Base-by-base conservation (phyloP, 2,888 invertebrate genomes). In the Hedya salicella region DNA sequence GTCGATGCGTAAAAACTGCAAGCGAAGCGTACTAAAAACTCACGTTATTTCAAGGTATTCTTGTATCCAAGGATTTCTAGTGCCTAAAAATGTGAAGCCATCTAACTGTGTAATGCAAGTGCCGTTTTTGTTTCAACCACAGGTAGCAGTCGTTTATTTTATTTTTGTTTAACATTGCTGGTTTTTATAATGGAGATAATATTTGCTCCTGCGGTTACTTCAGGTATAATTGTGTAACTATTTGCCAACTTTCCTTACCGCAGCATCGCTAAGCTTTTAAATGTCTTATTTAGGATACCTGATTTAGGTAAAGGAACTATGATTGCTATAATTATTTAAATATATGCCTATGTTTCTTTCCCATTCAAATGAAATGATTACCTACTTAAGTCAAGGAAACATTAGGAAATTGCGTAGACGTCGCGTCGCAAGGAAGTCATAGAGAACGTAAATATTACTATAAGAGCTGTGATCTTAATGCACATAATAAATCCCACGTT, bases 161-260 rank as follows among this genome's bases (percentile, higher is more conserved):
- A 19, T 59, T 36, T 59, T 32, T 46, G 36, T 30, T 59, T 39
- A 46, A 17, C 52, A 17, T 19, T 60, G 30, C 19, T 11, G 32
- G 40, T 14, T 59, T 39, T 21, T 49, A 60, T 49, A 60, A 48
- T 60, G 60, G 40, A 32, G 46, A 14, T 40, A 53, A 21, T 61
- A 48, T 53, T 60, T 36, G 40, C 19, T 60, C 40, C 54, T 61
- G 66, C 54, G 66, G 66, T 66, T 54, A 30, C 53, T 42, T 49
- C 13, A n/a, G 40, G 30, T 21, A 39, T 50, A 61, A 54, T 60
- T 53, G 60, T 59, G 48, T 53, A 54, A 54, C 32, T 53, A 60
- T 53, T 40, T 19, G 36, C 25, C 48, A 32, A 46, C 53, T 61
- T 57, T 50, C 57, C 32, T 32, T 46, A 46, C 53, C 60, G 30